These are phyloP conservation scores for Nowickia ferox DNA, from an alignment of 2,888 invertebrate genomes.

Conservation along the genomic window DNA sequence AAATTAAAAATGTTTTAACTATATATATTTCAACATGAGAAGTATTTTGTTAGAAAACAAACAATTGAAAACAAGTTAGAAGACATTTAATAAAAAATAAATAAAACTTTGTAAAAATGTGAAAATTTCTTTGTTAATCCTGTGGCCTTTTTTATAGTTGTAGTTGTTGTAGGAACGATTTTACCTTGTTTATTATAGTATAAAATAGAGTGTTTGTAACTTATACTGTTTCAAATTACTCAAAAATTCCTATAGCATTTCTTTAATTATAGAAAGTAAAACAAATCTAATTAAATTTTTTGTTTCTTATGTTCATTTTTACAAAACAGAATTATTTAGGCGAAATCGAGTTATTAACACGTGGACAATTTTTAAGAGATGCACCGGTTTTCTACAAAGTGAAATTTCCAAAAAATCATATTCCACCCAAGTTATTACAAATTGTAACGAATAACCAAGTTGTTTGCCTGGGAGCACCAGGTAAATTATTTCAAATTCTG, in stretches of 20 bases:
- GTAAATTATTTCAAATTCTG: constrained; percentile 78
- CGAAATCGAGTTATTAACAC: constrained; percentile 84
- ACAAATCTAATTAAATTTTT: background rate
- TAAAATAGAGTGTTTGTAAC: background rate
- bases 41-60: no score
- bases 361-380: constrained; percentile 80
- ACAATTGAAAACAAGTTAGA: no score
- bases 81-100: no score
- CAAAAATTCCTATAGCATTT: no score
- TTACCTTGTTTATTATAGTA: no score
- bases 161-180: no score
- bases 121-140: no score
- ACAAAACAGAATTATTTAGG: constrained; percentile 85
- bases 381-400: constrained; percentile 84
- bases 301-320: background rate
- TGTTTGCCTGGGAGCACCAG: constrained; percentile 85
- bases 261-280: background rate
- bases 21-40: no score
- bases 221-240: background rate
- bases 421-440: constrained; percentile 85
- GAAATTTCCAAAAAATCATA: constrained; percentile 85
- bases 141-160: no score
- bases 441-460: constrained; percentile 85
- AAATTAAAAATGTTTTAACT: no score
- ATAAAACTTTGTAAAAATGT: no score